These are phyloP conservation scores for Allolobophora icterica DNA, from an alignment of 2,888 invertebrate genomes.

Conservation along the genomic window DNA sequence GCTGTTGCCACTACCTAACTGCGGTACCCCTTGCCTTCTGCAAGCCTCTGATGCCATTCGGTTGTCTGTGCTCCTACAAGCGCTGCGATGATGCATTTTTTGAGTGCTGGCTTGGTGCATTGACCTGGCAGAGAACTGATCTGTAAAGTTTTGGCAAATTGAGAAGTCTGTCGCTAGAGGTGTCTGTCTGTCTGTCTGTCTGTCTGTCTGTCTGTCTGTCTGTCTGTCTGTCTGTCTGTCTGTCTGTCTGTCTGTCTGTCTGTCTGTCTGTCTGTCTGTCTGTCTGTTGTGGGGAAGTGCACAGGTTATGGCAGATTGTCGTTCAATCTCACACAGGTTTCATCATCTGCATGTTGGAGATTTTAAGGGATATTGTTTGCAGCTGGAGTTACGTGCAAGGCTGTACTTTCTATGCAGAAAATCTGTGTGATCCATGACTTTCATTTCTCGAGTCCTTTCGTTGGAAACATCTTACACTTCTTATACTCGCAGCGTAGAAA, in stretches of 20 bases:
- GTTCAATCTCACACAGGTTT: background rate
- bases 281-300: background rate
- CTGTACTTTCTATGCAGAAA: background rate
- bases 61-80: background rate
- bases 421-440: background rate
- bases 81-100: background rate
- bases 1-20: background rate
- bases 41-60: background rate
- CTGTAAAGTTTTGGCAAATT: background rate
- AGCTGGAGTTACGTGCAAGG: background rate
- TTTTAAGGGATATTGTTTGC: background rate
- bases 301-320: background rate
- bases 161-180: background rate
- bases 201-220: too few relatives aligned
- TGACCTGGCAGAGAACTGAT: background rate
- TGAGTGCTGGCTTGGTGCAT: background rate
- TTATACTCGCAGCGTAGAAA: too few relatives aligned
- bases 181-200: background rate
- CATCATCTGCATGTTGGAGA: background rate
- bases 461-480: background rate
- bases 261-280: background rate
- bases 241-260: background rate
- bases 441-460: background rate
- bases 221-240: too few relatives aligned
- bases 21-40: background rate